Evolutionary conservation across 2,113 vertebrate genomes (phyloP).

Genomic region (Leucosticte australis): DNA sequence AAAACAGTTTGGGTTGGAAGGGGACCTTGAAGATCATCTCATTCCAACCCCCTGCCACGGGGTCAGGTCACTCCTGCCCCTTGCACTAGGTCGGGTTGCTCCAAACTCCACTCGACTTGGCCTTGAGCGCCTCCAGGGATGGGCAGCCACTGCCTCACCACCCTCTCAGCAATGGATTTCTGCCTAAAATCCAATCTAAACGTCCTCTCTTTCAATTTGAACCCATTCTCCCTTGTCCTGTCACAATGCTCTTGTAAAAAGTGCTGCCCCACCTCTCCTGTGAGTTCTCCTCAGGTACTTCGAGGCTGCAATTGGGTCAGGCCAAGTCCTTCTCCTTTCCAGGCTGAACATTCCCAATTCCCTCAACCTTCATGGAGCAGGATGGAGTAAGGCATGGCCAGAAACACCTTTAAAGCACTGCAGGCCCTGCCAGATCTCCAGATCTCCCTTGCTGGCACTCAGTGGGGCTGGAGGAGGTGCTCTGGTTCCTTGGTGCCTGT

Average conservation of each 20-base stretch:
- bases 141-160: not conserved
- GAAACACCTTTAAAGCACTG: not conserved
- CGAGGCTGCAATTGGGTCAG: too few species aligned
- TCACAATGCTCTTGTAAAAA: not conserved
- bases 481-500: not conserved
- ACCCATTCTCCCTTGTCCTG: not conserved
- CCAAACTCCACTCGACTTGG: not conserved
- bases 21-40: not conserved
- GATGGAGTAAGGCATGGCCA: fast-evolving
- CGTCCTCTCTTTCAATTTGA: not conserved
- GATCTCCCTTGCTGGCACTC: not conserved
- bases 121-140: not conserved
- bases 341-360: not conserved
- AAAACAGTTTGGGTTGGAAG: not conserved
- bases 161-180: not conserved
- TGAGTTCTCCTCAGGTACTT: not conserved
- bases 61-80: too few species aligned
- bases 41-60: not conserved
- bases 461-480: not conserved
- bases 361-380: not conserved
- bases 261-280: not conserved
- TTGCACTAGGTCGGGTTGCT: not conserved
- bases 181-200: not conserved
- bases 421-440: not conserved
- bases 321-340: not conserved